Conservation (phyloP, 2,888 invertebrate genomes). For the Aspidiotus rigidus region DNA sequence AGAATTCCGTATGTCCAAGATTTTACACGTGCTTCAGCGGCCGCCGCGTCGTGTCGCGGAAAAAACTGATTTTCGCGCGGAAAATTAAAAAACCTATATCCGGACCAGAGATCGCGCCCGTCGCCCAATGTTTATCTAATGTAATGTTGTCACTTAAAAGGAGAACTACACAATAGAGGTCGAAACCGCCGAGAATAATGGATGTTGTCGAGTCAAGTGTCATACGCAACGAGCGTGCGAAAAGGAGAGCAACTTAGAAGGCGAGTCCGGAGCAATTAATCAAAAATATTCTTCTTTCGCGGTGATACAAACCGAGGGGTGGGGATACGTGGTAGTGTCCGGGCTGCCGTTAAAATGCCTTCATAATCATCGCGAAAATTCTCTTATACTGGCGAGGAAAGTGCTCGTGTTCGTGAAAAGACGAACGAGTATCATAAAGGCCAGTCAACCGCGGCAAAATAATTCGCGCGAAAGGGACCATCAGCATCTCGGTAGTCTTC, state of each 20-base stretch:
- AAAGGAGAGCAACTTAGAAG: conserved; percentile 17
- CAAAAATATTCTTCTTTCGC: conserved; percentile 22
- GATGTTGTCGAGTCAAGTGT: conserved; percentile 31
- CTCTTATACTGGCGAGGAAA: not conserved
- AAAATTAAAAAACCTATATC: conserved; percentile 5
- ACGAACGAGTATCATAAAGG: conserved; percentile 10
- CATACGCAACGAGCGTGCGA: conserved; percentile 19
- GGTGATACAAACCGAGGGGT: not conserved
- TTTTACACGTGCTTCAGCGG: not conserved
- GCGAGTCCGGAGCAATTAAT: conserved; percentile 23
- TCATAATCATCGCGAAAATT: not conserved
- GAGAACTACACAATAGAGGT: conserved; percentile 29
- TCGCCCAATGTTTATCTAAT: conserved; percentile 29
- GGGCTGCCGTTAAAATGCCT: not conserved
- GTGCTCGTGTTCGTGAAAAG: conserved; percentile 4
- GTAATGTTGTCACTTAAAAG: conserved; percentile 30
- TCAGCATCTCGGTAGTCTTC: not conserved
- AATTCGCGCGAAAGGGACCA: not conserved
- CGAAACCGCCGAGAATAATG: conserved; percentile 24
- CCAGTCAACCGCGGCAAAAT: not conserved
- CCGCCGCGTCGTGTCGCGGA: not conserved
- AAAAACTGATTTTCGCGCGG: not conserved
- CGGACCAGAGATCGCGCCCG: not conserved
- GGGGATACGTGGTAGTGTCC: not conserved
- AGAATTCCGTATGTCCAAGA: not conserved